A percentile compares a stretch with the other conserved stretches of the same genome.
These are phyloP conservation scores for Stigmatopora argus DNA, from an alignment of 2,113 vertebrate species.

Conservation along the genomic window DNA sequence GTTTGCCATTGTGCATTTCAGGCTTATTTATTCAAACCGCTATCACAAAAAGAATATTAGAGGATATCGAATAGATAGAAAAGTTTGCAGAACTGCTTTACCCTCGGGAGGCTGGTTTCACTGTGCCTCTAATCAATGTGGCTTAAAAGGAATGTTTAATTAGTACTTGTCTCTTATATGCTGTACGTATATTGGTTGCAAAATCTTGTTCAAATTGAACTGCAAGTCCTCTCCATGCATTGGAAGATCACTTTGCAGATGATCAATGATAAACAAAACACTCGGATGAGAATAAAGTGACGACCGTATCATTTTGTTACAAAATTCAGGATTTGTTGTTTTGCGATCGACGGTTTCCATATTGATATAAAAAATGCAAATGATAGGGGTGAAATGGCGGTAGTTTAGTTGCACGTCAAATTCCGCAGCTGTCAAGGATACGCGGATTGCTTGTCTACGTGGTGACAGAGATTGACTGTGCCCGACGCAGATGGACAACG, in stretches of 20 bases:
- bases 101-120: conserved; percentile 28
- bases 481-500: conserved; percentile 51
- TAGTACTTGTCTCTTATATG: conserved; percentile 29
- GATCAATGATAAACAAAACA: conserved; percentile 18
- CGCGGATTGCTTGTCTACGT: conserved; percentile 48
- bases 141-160: conserved; percentile 32
- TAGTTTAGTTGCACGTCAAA: conserved; percentile 65
- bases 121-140: conserved; percentile 42
- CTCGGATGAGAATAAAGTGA: conserved; percentile 21
- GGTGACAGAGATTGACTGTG: conserved; percentile 69
- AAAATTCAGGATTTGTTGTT: conserved; percentile 39
- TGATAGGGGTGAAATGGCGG: conserved; percentile 48
- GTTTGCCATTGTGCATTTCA: neutral
- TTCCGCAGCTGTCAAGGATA: conserved; percentile 58
- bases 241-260: conserved; percentile 12
- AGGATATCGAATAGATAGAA: neutral
- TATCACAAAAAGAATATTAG: neutral
- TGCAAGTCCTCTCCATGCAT: conserved; percentile 15
- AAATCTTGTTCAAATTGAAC: conserved; percentile 29
- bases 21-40: neutral
- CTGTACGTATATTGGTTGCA: conserved; percentile 15
- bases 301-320: conserved; percentile 34
- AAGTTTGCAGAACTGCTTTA: conserved; percentile 13
- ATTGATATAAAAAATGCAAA: conserved; percentile 39
- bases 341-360: conserved; percentile 45